Evolutionary conservation across 1,140 invertebrate genomes (phyloP), one percentile per base, ranked within the genome.

Genomic region (Drosophila tsacasi): DNA sequence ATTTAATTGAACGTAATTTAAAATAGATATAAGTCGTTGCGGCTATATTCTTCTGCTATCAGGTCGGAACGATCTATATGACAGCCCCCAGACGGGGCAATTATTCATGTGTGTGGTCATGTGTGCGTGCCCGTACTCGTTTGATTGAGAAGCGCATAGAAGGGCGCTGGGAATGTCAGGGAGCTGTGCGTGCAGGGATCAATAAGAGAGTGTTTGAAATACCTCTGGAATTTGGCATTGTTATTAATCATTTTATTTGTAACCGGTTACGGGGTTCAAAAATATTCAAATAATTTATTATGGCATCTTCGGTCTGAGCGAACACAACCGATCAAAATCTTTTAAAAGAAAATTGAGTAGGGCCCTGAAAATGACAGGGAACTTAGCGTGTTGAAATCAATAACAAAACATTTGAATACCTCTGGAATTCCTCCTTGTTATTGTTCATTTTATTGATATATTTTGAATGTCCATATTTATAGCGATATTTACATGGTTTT

Each of bases 1-100:
- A 83, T 64, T 87, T 79, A 87, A 87, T 87, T 87, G 83, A 89
- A 89, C 81, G 81, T 87, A 77, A 87, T 87, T 87, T 87, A 87
- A 87, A 87, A 89, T 78, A 87, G 83, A 87, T 87, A 87, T 83
- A 87, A 76, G 71, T 83, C 67, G 64, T 66, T 66, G 52, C 49
- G 58, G 61, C 19, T 76, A 67, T 67, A 60, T 76, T 76, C 75
- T 68, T 61, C 19, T 50, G 84, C 64, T 76, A 83, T 85, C 83
- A 75, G 40, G 63, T 67, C 67, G 68, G 54, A 63, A 40, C 63
- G 83, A 85, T 85, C 83, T 86, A 62, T 78, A 83, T 66, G 73
- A 65, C 37, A 47, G 37, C 67, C 15, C n/a, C 66, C 69, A 73
- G 69, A 73, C 69, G 54, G 57, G 59, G 40, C 66, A 46, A 52